A percentile compares a stretch with the other conserved stretches of the same genome.
Conservation (phyloP, 1,140 invertebrate genomes). For the Neodiprion virginianus region DNA sequence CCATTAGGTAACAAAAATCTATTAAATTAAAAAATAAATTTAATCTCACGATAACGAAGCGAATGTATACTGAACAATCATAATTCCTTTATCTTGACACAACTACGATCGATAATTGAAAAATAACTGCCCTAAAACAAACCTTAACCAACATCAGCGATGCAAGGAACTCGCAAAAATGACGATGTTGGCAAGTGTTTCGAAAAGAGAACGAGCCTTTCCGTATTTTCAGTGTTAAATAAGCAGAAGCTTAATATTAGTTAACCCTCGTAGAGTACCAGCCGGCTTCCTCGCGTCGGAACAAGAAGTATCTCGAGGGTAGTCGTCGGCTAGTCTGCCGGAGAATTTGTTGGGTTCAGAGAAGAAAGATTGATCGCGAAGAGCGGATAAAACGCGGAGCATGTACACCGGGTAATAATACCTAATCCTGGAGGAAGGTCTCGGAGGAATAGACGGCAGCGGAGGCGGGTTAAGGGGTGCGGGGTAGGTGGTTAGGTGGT, state of each 20-base stretch:
- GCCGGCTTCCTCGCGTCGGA: background rate
- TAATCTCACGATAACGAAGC: too few species aligned
- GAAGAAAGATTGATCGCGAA: slow-evolving; percentile 2
- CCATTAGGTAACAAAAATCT: too few species aligned
- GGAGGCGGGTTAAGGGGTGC: slow-evolving; percentile 1
- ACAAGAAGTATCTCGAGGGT: background rate
- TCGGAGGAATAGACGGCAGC: slow-evolving; percentile 50
- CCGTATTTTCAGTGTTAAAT: background rate
- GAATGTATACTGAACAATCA: too few species aligned
- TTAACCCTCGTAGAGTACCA: background rate
- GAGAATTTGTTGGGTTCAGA: slow-evolving; percentile 5
- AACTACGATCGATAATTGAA: too few species aligned
- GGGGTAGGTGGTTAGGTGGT: background rate
- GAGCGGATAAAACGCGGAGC: slow-evolving; percentile 35
- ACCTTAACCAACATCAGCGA: too few species aligned
- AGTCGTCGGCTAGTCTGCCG: background rate
- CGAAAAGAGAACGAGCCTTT: too few species aligned
- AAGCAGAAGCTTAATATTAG: slow-evolving; percentile 3
- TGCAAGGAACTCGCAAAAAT: too few species aligned
- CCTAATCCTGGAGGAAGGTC: slow-evolving; percentile 39
- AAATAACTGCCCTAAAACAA: too few species aligned
- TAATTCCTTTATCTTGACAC: too few species aligned
- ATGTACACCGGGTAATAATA: slow-evolving; percentile 58
- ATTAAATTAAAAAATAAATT: too few species aligned
- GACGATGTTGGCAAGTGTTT: too few species aligned